A percentile compares a stretch with the other conserved stretches of the same genome.
Evolutionary conservation across 1,140 invertebrate species (phyloP).

Genomic region (Papilio dardanus): DNA sequence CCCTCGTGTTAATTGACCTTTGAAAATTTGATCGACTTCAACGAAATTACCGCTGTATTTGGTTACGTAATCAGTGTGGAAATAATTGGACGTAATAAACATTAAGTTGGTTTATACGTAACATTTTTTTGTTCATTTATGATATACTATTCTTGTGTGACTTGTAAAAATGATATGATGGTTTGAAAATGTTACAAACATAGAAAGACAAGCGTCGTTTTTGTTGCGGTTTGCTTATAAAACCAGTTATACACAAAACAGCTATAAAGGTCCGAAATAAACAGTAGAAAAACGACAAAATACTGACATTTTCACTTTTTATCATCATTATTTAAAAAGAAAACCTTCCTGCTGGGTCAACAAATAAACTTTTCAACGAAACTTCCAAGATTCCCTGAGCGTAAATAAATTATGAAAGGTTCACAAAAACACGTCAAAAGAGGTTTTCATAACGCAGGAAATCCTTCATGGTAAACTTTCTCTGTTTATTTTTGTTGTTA

Average conservation of each 20-base stretch:
- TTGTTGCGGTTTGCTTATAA: too few species aligned
- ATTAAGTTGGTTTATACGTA: background rate
- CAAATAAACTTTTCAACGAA: slow-evolving; percentile 22
- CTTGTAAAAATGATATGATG: too few species aligned
- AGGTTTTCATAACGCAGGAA: slow-evolving; percentile 23
- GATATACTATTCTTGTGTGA: background rate
- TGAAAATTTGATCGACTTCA: slow-evolving; percentile 42
- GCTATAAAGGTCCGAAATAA: background rate
- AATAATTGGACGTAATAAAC: background rate
- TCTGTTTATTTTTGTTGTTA: slow-evolving; percentile 5
- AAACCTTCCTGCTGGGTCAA: slow-evolving; percentile 5
- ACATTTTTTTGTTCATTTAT: background rate
- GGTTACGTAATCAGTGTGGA: slow-evolving; percentile 16
- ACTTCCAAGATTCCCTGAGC: slow-evolving; percentile 17
- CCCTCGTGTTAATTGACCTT: slow-evolving; percentile 45
- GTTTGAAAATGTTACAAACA: too few species aligned
- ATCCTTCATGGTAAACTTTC: slow-evolving; percentile 19
- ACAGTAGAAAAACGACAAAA: background rate
- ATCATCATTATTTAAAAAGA: slow-evolving; percentile 9
- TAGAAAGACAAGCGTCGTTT: too few species aligned
- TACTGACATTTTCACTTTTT: slow-evolving; percentile 10
- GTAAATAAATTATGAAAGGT: slow-evolving; percentile 27
- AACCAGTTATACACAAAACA: background rate
- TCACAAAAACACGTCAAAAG: slow-evolving; percentile 21
- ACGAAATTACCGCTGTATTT: slow-evolving; percentile 37